Conservation (phyloP, 35 echinoderm and acorn worm species). For the Eucidaris tribuloides region DNA sequence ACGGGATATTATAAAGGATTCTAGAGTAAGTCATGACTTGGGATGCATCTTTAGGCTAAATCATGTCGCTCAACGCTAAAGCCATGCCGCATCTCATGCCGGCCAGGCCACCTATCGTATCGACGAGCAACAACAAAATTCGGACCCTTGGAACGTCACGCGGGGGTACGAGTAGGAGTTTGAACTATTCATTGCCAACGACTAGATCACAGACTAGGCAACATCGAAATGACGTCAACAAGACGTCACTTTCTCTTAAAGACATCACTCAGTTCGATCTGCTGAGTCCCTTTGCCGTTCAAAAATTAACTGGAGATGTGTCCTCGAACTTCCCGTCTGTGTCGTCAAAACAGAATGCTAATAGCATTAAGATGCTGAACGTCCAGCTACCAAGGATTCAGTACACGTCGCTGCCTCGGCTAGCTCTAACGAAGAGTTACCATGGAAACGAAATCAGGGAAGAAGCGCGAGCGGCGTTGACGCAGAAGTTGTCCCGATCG, state of each 20-base stretch:
- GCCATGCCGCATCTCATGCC: too few relatives aligned
- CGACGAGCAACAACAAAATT: neutral
- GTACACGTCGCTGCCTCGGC: neutral
- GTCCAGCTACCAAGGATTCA: neutral
- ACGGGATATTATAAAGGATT: too few relatives aligned
- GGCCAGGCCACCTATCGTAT: too few relatives aligned
- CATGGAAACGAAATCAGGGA: neutral
- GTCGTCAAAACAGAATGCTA: neutral
- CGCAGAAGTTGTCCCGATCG: neutral
- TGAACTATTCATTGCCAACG: neutral
- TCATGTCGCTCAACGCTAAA: too few relatives aligned
- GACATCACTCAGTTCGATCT: conserved; percentile 15
- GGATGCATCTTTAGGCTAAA: too few relatives aligned
- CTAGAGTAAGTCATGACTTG: too few relatives aligned
- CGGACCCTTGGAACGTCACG: neutral
- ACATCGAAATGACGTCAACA: neutral
- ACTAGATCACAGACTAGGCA: neutral
- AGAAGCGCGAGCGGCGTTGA: neutral
- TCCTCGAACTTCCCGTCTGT: neutral
- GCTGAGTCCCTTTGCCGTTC: neutral
- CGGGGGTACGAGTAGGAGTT: neutral
- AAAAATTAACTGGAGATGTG: conserved; percentile 4
- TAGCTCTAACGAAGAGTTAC: neutral
- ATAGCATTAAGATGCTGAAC: neutral
- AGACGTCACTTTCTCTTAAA: neutral